phyloP scores from a whole-genome alignment of 1,140 invertebrate species.

The Brachionus rotundiformis region DNA sequence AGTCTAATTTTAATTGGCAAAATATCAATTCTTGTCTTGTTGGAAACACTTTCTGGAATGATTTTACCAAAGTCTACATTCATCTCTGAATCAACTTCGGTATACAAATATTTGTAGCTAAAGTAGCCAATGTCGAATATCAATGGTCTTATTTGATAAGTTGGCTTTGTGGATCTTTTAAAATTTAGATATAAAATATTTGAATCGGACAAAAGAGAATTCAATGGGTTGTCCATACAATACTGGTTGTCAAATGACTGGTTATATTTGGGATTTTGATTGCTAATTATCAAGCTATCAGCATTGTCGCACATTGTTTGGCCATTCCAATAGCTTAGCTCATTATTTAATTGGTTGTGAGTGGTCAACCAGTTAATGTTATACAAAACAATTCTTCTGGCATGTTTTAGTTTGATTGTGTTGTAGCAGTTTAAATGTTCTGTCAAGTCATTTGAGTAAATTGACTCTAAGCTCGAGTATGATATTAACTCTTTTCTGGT shows the following conservation, averaged over 20 bases:
- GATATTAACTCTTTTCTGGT: not conserved
- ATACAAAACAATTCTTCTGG: constrained; percentile 1
- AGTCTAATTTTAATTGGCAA: constrained; percentile 26
- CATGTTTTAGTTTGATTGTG: constrained; percentile 1
- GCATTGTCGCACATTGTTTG: not conserved
- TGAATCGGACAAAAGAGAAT: not conserved
- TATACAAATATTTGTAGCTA: constrained; percentile 39
- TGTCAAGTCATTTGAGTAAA: not conserved
- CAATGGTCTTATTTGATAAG: not conserved
- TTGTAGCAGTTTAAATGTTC: constrained; percentile 15
- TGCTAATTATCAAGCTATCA: not conserved
- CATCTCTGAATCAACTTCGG: not conserved
- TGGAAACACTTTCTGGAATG: not conserved
- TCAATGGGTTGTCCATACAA: constrained; percentile 45
- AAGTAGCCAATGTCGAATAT: constrained; percentile 50
- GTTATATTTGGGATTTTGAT: constrained; percentile 40
- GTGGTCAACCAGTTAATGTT: constrained; percentile 25
- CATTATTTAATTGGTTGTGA: not conserved
- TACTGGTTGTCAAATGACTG: not conserved
- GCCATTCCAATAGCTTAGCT: not conserved
- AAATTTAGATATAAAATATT: constrained; percentile 34
- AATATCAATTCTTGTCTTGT: not conserved
- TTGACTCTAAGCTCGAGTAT: not conserved
- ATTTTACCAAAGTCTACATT: constrained; percentile 31
- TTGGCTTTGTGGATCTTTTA: constrained; percentile 3